These are phyloP conservation scores for Coilia nasus DNA, from an alignment of 2,797 vertebrate species.

Conservation along the genomic window DNA sequence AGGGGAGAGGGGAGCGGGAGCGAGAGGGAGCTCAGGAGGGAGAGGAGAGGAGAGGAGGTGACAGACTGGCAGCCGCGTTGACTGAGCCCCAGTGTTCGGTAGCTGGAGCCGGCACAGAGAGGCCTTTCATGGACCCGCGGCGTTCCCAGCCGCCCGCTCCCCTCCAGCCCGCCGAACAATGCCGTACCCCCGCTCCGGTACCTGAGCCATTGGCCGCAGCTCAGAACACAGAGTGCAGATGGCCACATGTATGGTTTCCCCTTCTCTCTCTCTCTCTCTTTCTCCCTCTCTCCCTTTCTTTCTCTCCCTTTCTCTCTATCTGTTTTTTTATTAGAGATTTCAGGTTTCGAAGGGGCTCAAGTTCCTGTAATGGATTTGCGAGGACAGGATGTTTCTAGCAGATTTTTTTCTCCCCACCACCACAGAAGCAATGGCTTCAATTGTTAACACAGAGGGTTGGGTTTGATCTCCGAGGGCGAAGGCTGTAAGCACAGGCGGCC, in stretches of 20 bases:
- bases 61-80: slow-evolving; percentile 55
- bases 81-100: slow-evolving; percentile 61
- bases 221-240: neutral
- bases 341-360: neutral
- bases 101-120: slow-evolving; percentile 60
- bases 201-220: slow-evolving; percentile 47
- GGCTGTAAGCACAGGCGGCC: neutral
- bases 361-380: slow-evolving; percentile 5
- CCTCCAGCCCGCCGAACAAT: slow-evolving; percentile 58
- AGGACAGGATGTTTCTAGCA: neutral
- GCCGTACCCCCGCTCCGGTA: slow-evolving; percentile 53
- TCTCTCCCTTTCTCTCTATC: neutral
- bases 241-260: neutral
- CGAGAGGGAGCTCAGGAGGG: no score
- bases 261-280: neutral
- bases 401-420: neutral
- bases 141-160: slow-evolving; percentile 64
- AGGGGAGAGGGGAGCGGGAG: slow-evolving; percentile 53
- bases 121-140: slow-evolving; percentile 63
- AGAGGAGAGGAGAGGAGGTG: slow-evolving; percentile 3
- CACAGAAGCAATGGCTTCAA: neutral
- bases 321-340: slow-evolving; percentile 1
- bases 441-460: neutral
- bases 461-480: neutral
- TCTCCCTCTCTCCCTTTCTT: neutral